Percentiles rank a stretch among this genome's conserved stretches.
Evolutionary conservation across 2,797 vertebrate genomes (phyloP).

Genomic region (Pachyuromys duprasi): DNA sequence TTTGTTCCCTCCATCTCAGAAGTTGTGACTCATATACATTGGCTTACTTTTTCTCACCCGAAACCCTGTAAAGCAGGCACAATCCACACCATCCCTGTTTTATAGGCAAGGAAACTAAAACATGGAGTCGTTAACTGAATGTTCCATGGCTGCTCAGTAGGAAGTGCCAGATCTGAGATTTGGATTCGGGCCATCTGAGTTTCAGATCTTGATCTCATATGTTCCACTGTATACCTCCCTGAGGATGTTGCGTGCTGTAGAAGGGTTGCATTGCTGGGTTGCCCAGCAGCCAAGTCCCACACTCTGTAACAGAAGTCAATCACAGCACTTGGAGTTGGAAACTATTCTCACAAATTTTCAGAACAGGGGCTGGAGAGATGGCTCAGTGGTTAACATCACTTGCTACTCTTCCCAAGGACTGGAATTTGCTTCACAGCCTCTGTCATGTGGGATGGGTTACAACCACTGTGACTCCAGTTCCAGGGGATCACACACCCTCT

Average conservation of each 20-base stretch:
- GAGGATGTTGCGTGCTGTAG: background rate
- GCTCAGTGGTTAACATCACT: background rate
- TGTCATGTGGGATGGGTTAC: background rate
- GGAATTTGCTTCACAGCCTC: background rate
- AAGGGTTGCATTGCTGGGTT: background rate
- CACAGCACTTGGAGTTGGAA: background rate
- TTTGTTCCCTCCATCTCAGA: too few species aligned
- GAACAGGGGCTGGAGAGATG: background rate
- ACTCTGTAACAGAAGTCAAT: background rate
- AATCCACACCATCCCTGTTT: background rate
- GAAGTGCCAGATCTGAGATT: background rate
- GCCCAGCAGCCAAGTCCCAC: background rate
- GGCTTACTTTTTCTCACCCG: background rate
- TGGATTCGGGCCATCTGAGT: background rate
- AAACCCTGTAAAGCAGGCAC: background rate
- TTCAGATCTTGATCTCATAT: background rate
- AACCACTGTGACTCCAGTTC: background rate
- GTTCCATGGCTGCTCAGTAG: background rate
- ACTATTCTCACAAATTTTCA: background rate
- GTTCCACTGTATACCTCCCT: background rate
- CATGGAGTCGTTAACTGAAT: background rate
- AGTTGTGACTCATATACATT: background rate
- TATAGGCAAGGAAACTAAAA: conserved; percentile 1
- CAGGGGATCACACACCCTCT: background rate
- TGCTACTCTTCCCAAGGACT: background rate